Conservation (phyloP, 2,888 invertebrate genomes). For the Stenodema calcarata region DNA sequence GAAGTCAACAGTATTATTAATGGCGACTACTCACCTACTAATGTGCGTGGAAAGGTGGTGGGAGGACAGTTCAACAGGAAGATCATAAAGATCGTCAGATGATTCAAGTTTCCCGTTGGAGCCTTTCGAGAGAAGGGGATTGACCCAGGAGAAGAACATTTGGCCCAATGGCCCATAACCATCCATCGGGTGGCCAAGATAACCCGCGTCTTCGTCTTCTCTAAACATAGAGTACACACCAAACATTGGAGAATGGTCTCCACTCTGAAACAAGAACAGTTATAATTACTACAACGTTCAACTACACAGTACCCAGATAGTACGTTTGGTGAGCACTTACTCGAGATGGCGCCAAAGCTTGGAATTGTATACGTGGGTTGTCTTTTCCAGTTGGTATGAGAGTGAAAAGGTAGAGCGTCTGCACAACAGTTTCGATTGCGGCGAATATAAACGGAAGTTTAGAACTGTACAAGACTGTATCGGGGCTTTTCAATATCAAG, state of each 20-base stretch:
- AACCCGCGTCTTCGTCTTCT: slow-evolving; percentile 70
- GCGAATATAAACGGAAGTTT: slow-evolving; percentile 59
- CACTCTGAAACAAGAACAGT: slow-evolving; percentile 25
- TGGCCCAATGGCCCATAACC: slow-evolving; percentile 73
- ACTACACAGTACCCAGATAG: not conserved
- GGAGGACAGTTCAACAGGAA: slow-evolving; percentile 73
- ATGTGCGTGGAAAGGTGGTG: slow-evolving; percentile 62
- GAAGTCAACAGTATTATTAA: not conserved
- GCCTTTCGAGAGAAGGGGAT: slow-evolving; percentile 82
- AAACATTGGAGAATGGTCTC: slow-evolving; percentile 55
- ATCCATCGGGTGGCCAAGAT: slow-evolving; percentile 85
- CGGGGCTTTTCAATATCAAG: slow-evolving; percentile 41
- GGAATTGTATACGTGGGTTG: slow-evolving; percentile 43
- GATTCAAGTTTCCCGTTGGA: slow-evolving; percentile 72
- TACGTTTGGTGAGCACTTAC: slow-evolving; percentile 5
- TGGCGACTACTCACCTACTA: not conserved
- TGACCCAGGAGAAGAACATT: slow-evolving; percentile 87
- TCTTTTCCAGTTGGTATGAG: slow-evolving; percentile 51
- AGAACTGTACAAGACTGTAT: slow-evolving; percentile 61
- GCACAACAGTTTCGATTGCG: slow-evolving; percentile 60
- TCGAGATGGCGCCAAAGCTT: slow-evolving; percentile 31
- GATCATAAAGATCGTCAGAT: slow-evolving; percentile 82
- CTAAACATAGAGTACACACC: slow-evolving; percentile 70
- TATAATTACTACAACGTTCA: slow-evolving; percentile 7
- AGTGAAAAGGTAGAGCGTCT: slow-evolving; percentile 56